Evolutionary conservation across 2,888 invertebrate genomes (phyloP), one percentile per base, ranked within the genome.

Genomic region (Actias luna): DNA sequence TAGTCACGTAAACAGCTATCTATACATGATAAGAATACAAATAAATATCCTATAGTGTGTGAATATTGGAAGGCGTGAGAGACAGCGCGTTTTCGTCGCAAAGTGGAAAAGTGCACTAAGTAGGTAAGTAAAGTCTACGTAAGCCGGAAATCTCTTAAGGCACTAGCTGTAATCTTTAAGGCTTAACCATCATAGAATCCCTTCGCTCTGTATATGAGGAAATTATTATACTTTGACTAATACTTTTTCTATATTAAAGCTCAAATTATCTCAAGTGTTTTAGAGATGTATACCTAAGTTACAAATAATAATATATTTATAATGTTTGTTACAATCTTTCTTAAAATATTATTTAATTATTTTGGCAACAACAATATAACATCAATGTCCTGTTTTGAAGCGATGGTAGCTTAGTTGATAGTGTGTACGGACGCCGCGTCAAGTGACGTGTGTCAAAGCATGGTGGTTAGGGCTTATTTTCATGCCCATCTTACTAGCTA

Each of bases 91-190:
- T 72, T 68, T 65, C 66, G 68, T 64, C 71, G 63, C 68, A 65
- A 74, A 77, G 76, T 78, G 68, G 66, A 33, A 69, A 77, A 83
- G 75, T 82, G 81, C 69, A 68, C 72, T 82, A 78, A 84, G 80
- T 78, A 68, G 79, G 69, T 74, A 74, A 74, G 75, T 69, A 72
- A 76, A 80, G 79, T 79, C 75, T 68, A 64, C 70, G 67, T 85
- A 83, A 85, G 79, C 78, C 82, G 80, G 75, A 80, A 82, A 85
- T 85, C 87, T 80, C 76, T 78, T 79, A 83, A 79, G 74, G 77
- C 74, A 71, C 67, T 70, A 74, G 67, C 73, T 79, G 81, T 83
- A 82, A 85, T 84, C 82, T 80, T 72, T 67, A 67, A 70, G 75
- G 72, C 72, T 78, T 76, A 73, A 67, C 65, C 67, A 63, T 63